Conservation (phyloP, 2,888 invertebrate genomes). For the Geophilus truncorum region DNA sequence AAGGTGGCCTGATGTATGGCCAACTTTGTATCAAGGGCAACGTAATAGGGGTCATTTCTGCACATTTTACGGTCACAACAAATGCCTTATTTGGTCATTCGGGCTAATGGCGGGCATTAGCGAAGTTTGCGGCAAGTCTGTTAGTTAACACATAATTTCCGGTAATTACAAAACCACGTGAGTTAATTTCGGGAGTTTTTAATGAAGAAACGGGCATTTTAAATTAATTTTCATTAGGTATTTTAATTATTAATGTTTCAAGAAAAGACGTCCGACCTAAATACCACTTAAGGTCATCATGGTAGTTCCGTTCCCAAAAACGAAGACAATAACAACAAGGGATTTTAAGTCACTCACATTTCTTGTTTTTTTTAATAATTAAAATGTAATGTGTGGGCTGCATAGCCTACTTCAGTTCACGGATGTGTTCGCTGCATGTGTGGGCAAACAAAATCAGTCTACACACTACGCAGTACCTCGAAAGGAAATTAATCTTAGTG, state of each 20-base stretch:
- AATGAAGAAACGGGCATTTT: too few species aligned
- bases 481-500: not conserved
- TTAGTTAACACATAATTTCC: too few species aligned
- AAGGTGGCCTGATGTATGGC: not conserved
- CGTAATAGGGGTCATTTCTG: not conserved
- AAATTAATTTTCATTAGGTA: too few species aligned
- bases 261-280: not conserved
- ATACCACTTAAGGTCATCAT: not conserved
- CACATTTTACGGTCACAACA: not conserved
- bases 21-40: not conserved
- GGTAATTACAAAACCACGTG: too few species aligned
- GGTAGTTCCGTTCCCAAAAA: constrained; percentile 5
- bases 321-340: not conserved
- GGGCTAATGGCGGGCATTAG: not conserved
- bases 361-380: not conserved
- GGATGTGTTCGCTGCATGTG: not conserved
- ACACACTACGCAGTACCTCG: not conserved
- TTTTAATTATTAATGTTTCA: too few species aligned
- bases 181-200: too few species aligned
- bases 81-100: not conserved
- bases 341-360: not conserved
- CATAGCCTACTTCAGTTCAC: not conserved
- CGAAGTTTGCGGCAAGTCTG: not conserved
- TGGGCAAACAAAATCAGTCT: not conserved
- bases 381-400: not conserved